phyloP scores from a whole-genome alignment of 2,797 vertebrate genomes.

The Bufotes viridis region DNA sequence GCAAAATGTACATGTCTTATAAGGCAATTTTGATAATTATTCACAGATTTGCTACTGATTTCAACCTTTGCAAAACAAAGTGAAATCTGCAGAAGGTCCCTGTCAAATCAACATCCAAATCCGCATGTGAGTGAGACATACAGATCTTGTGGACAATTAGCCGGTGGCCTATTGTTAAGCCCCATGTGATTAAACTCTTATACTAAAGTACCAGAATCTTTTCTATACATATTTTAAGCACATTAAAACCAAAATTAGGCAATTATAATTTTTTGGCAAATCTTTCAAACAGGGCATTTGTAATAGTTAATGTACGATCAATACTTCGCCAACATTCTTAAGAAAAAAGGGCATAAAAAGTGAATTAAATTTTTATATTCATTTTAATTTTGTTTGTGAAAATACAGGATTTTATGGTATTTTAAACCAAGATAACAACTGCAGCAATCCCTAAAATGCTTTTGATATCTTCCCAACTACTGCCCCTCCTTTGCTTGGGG shows the following conservation, averaged over 20 bases:
- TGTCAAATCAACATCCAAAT: too few species aligned
- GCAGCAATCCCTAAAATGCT: constrained; percentile 57
- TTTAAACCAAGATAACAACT: constrained; percentile 47
- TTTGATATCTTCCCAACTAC: neutral
- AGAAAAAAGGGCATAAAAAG: neutral
- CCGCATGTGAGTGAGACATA: too few species aligned
- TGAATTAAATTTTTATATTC: neutral
- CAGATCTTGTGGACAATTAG: too few species aligned
- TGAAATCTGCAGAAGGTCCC: too few species aligned
- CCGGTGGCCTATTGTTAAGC: too few species aligned
- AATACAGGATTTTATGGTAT: neutral
- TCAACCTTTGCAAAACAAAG: too few species aligned
- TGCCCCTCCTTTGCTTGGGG: constrained; percentile 51
- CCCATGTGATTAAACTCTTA: too few species aligned
- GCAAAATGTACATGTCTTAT: too few species aligned
- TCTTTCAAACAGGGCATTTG: neutral
- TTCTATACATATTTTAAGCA: neutral
- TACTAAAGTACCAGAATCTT: too few species aligned
- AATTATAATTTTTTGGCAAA: neutral
- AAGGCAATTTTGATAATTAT: too few species aligned
- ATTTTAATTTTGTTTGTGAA: neutral
- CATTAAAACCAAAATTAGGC: neutral
- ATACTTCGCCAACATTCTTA: neutral
- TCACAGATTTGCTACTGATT: too few species aligned
- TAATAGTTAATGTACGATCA: neutral